phyloP scores from a whole-genome alignment of 1,140 invertebrate genomes.

The Drosophila lini region DNA sequence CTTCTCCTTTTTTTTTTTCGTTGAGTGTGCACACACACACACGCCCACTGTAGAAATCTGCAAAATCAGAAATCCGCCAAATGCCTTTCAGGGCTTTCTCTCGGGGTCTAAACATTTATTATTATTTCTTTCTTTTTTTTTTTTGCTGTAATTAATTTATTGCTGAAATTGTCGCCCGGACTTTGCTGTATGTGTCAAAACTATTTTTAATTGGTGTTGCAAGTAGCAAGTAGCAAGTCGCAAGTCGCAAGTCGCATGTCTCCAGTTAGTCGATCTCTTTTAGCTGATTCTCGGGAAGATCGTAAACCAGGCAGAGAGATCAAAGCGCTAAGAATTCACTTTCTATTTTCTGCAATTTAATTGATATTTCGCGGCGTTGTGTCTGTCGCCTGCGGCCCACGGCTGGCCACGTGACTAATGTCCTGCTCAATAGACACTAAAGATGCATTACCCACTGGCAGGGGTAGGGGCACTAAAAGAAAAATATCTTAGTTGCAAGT shows the following conservation, averaged over 20 bases:
- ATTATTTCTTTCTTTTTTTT: too few species aligned
- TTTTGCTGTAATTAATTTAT: conserved; percentile 74
- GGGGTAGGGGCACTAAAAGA: background rate
- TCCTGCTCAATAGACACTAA: conserved; percentile 82
- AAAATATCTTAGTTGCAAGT: background rate
- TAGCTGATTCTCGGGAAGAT: conserved; percentile 40
- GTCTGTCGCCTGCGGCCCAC: conserved; percentile 33
- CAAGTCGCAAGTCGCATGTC: background rate
- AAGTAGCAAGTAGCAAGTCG: background rate
- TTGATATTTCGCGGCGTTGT: conserved; percentile 72
- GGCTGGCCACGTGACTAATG: conserved; percentile 71
- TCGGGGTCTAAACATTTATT: background rate
- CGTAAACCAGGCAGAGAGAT: conserved; percentile 69
- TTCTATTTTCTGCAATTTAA: conserved; percentile 72
- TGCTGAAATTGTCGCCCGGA: conserved; percentile 59
- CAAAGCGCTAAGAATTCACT: conserved; percentile 66
- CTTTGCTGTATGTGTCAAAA: conserved; percentile 70
- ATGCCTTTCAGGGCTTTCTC: conserved; percentile 26
- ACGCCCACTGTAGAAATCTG: conserved; percentile 43
- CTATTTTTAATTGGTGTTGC: conserved; percentile 76
- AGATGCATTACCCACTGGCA: conserved; percentile 67
- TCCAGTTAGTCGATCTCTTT: conserved; percentile 22
- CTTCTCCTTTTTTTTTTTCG: background rate
- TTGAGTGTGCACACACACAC: conserved; percentile 24
- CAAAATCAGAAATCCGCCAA: conserved; percentile 3